Evolutionary conservation across 2,113 vertebrate species (phyloP), one percentile per base, ranked within the genome.

Genomic region (Clarias magur): DNA sequence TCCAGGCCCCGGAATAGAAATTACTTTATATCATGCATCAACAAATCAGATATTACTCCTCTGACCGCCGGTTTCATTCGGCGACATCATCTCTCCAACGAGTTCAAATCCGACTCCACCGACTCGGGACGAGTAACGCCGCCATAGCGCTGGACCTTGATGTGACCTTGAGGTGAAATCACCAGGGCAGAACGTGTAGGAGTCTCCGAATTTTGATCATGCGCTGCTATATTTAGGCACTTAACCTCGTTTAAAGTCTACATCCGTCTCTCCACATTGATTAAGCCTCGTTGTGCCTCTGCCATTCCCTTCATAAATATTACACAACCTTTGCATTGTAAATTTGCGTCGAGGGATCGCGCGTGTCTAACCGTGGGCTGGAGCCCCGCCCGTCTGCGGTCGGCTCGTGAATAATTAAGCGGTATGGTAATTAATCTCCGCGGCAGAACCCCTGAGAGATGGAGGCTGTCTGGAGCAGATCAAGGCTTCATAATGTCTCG

Each of bases 291-390:
- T 87, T 86, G 65, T 80, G 85, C 89, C 80, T 90, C 85, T 80
- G 82, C 54, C 48, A 48, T 89, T 80, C 73, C 88, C 87, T 90
- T 92, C 86, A 92, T 92, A 86, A 90, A 90, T 90, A 89, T 90
- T 89, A 88, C 83, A 90, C 76, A 80, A 80, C 83, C 83, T 87
- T 89, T 88, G 83, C 86, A 88, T 89, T 86, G 88, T 90, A 91
- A 90, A 90, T 91, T 88, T 86, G 85, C 88, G 88, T 90, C 90
- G 79, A 88, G 86, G 42, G 78, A 89, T 63, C 19, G 72, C 38
- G 63, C 72, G 56, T 89, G 73, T 88, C 89, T 89, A 82, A 85
- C 62, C 38, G 53, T 81, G 59, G 48, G 70, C 82, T 87, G 81
- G 65, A 80, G 75, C 83, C 86, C 80, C 25, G 59, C 68, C 87